Conservation (phyloP, 2,113 vertebrate species). For the Pterocles gutturalis region DNA sequence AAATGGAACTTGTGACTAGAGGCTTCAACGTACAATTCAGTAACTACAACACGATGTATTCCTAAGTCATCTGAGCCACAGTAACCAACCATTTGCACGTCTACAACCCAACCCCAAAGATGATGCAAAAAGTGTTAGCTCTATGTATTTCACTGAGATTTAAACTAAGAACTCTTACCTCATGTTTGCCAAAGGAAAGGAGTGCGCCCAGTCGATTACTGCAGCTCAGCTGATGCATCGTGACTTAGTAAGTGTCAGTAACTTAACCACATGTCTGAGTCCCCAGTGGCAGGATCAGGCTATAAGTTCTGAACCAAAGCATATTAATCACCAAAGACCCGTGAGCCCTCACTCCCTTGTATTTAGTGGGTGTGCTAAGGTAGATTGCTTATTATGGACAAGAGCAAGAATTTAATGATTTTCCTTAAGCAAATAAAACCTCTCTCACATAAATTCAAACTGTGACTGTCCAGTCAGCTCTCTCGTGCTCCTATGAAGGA, state of each 20-base stretch:
- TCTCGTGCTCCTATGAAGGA: background rate
- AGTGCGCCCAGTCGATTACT: background rate
- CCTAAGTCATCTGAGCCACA: conserved; percentile 25
- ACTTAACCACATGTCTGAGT: conserved; percentile 46
- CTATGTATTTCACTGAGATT: background rate
- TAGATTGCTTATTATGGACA: background rate
- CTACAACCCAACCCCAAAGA: conserved; percentile 22
- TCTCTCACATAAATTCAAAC: background rate
- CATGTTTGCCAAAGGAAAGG: conserved; percentile 33
- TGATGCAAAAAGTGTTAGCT: background rate
- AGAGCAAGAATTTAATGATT: background rate
- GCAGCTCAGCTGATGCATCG: conserved; percentile 57
- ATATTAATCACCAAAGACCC: conserved; percentile 57
- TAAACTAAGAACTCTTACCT: conserved; percentile 33
- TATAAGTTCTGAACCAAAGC: conserved; percentile 51
- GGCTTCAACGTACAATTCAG: background rate
- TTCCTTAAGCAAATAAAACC: conserved; percentile 17
- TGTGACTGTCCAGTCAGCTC: background rate
- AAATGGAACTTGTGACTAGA: background rate
- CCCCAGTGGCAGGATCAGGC: conserved; percentile 52
- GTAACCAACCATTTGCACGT: background rate
- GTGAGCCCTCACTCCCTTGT: background rate
- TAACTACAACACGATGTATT: background rate
- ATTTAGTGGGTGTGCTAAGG: background rate
- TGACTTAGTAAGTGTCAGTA: conserved; percentile 50